phyloP scores from a whole-genome alignment of 2,888 invertebrate species.

The Drosophila algonquin region DNA sequence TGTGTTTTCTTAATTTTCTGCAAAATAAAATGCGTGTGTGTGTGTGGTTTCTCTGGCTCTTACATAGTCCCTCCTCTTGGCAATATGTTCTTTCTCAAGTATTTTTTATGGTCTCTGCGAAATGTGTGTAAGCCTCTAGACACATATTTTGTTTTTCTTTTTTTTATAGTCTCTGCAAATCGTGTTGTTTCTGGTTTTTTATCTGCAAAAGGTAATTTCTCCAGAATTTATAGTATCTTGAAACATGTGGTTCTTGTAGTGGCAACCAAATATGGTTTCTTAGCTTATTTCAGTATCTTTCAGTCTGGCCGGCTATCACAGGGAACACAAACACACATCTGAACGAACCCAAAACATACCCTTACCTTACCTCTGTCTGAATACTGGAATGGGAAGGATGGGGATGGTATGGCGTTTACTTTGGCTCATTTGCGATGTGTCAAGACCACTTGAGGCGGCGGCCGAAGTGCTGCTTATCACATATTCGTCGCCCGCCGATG shows the following conservation, averaged over 20 bases:
- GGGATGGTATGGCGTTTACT: constrained; percentile 8
- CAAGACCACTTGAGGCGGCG: constrained; percentile 39
- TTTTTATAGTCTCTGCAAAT: background rate
- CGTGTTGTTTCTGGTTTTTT: background rate
- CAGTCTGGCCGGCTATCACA: background rate
- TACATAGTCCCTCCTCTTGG: background rate
- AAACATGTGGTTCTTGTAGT: background rate
- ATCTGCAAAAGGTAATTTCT: background rate
- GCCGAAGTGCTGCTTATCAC: constrained; percentile 26
- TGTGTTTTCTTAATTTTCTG: background rate
- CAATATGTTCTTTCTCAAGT: constrained; percentile 1
- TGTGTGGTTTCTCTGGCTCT: background rate
- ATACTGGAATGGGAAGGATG: background rate
- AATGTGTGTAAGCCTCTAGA: background rate
- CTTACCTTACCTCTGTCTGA: background rate
- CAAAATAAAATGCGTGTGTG: background rate
- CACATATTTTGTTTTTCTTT: no score
- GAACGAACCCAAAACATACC: background rate
- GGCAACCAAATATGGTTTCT: background rate
- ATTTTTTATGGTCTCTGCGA: background rate
- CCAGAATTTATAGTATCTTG: background rate
- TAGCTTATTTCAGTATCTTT: background rate
- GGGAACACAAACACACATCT: background rate
- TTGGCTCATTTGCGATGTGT: constrained; percentile 38
- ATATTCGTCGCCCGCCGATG: constrained; percentile 15